Percentiles rank a stretch among this genome's conserved stretches.
phyloP scores from a whole-genome alignment of 2,888 invertebrate species.

The Ellobium chinense region DNA sequence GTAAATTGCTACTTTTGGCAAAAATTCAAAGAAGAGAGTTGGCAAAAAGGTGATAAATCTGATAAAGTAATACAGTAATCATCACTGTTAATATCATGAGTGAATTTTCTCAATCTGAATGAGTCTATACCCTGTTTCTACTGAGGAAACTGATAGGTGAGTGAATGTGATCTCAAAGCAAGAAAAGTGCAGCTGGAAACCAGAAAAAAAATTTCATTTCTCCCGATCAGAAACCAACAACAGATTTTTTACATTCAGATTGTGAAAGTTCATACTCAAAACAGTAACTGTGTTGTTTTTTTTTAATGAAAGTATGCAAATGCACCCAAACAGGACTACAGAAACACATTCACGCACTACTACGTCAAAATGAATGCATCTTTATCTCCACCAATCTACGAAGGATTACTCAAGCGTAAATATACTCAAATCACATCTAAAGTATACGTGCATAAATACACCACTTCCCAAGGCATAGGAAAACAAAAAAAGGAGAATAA shows the following conservation, averaged over 20 bases:
- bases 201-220: no score
- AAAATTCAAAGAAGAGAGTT: constrained; percentile 24
- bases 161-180: no score
- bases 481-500: no score
- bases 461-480: constrained; percentile 35
- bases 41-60: constrained; percentile 22
- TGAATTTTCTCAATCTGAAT: no score
- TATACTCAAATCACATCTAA: constrained; percentile 25
- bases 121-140: no score
- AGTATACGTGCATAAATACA: constrained; percentile 38
- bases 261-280: no score
- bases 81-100: no score
- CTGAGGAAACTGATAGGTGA: no score
- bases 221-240: no score
- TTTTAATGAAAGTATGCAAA: constrained; percentile 9
- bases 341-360: constrained; percentile 35
- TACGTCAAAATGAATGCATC: constrained; percentile 46
- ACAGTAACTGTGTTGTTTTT: constrained; percentile 23
- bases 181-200: no score
- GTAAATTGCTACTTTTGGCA: constrained; percentile 43
- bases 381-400: constrained; percentile 15
- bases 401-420: constrained; percentile 18
- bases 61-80: constrained; percentile 3
- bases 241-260: no score
- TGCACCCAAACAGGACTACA: constrained; percentile 12